Conservation (phyloP, 1,140 invertebrate species). For the Bombus superbus region DNA sequence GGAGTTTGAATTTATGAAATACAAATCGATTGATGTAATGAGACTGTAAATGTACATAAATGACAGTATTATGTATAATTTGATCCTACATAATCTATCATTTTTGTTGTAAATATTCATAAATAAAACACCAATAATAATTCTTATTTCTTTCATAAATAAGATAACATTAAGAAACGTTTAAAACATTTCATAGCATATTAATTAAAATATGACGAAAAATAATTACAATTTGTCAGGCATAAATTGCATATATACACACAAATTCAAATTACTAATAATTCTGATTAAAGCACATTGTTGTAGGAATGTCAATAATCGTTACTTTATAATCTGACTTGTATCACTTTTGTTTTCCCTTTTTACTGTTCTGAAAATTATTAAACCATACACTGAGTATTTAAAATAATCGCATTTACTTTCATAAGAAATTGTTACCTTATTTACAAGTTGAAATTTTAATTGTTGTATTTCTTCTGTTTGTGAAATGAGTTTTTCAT, state of each 20-base stretch:
- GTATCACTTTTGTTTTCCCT: slow-evolving; percentile 76
- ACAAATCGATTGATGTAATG: background rate
- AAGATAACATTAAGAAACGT: slow-evolving; percentile 67
- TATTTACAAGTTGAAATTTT: slow-evolving; percentile 83
- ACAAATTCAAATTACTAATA: slow-evolving; percentile 70
- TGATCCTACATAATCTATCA: slow-evolving; percentile 11
- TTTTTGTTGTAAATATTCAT: slow-evolving; percentile 32
- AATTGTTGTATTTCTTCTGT: slow-evolving; percentile 89
- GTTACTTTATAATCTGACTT: slow-evolving; percentile 59
- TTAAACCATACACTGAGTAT: slow-evolving; percentile 28
- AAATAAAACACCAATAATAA: slow-evolving; percentile 52
- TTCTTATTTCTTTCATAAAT: slow-evolving; percentile 75
- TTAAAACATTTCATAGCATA: slow-evolving; percentile 68
- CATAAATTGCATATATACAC: slow-evolving; percentile 74
- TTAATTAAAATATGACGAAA: slow-evolving; percentile 58
- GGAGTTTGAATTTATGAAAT: slow-evolving; percentile 5
- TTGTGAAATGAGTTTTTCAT: slow-evolving; percentile 92
- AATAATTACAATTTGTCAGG: slow-evolving; percentile 46
- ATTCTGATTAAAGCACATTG: slow-evolving; percentile 66
- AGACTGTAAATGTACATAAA: slow-evolving; percentile 8
- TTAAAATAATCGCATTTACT: slow-evolving; percentile 21
- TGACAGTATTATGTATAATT: slow-evolving; percentile 32
- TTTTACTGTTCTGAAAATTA: slow-evolving; percentile 79
- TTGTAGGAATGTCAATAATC: slow-evolving; percentile 76
- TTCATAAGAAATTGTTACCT: slow-evolving; percentile 73